Evolutionary conservation across 1,140 invertebrate genomes (phyloP).

Genomic region (Bombus superbus): DNA sequence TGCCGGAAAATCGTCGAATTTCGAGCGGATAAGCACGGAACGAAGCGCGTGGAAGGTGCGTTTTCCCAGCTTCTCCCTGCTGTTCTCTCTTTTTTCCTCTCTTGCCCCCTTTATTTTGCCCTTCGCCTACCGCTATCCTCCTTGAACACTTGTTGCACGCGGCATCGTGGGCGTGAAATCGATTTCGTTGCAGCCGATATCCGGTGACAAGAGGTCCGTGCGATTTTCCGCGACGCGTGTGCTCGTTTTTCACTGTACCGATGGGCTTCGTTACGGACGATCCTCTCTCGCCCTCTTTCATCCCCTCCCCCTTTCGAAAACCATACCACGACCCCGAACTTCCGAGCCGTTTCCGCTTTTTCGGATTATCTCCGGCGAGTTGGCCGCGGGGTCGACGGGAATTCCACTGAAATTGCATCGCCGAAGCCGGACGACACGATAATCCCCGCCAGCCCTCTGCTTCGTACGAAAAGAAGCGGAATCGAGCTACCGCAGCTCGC

Average conservation of each 20-base stretch:
- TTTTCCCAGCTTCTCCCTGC: not conserved
- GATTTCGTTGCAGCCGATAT: slow-evolving; percentile 44
- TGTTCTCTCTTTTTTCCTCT: not conserved
- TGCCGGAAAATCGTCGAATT: not conserved
- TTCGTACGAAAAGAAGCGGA: slow-evolving; percentile 25
- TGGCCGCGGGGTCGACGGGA: slow-evolving; percentile 26
- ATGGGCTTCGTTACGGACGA: slow-evolving; percentile 19
- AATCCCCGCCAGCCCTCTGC: slow-evolving; percentile 39
- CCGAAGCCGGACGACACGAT: slow-evolving; percentile 62
- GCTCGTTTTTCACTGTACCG: not conserved
- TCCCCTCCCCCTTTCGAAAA: not conserved
- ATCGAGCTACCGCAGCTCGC: not conserved
- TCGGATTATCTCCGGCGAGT: slow-evolving; percentile 53
- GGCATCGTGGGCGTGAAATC: slow-evolving; percentile 42
- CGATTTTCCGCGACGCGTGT: slow-evolving; percentile 37
- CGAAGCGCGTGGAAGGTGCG: slow-evolving; percentile 1
- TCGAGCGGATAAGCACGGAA: not conserved
- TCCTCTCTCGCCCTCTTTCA: not conserved
- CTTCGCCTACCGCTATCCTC: not conserved
- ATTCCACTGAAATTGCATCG: slow-evolving; percentile 51
- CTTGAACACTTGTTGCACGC: slow-evolving; percentile 48
- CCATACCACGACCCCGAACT: slow-evolving; percentile 26
- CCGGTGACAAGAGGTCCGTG: slow-evolving; percentile 31
- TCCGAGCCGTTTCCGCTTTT: slow-evolving; percentile 44
- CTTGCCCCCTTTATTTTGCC: not conserved